Evolutionary conservation across 1,140 invertebrate genomes (phyloP).

Genomic region (Drosophila nigrodunni): DNA sequence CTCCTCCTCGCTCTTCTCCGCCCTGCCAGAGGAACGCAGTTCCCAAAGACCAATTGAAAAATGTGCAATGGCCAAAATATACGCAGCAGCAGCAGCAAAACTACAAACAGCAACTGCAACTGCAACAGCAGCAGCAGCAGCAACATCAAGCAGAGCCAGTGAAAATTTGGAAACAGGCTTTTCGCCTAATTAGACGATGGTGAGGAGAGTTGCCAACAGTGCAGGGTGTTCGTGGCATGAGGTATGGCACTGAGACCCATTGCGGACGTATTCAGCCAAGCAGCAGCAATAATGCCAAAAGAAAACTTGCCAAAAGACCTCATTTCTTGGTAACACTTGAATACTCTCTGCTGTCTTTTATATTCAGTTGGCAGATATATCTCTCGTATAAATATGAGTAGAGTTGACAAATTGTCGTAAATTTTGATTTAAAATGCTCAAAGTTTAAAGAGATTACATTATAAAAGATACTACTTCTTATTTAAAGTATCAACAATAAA

Average conservation of each 20-base stretch:
- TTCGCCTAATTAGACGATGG: conserved; percentile 78
- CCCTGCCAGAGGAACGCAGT: conserved; percentile 16
- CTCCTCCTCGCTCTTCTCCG: neutral
- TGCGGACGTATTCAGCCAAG: conserved; percentile 49
- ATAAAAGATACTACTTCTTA: no score
- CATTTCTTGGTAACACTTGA: conserved; percentile 10
- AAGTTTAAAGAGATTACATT: no score
- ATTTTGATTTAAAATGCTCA: no score
- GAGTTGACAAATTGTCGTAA: neutral
- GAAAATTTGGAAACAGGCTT: conserved; percentile 77
- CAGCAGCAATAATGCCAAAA: conserved; percentile 62
- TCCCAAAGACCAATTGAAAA: conserved; percentile 78
- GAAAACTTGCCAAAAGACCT: conserved; percentile 38
- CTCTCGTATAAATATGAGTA: neutral
- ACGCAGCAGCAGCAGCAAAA: conserved; percentile 52
- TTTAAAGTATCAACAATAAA: no score
- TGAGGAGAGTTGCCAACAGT: conserved; percentile 18
- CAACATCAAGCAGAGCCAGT: conserved; percentile 33
- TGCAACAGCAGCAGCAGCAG: conserved; percentile 22
- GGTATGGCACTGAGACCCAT: conserved; percentile 17
- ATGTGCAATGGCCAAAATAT: conserved; percentile 71
- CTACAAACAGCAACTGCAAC: conserved; percentile 33
- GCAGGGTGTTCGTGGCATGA: conserved; percentile 23
- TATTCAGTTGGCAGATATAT: neutral
- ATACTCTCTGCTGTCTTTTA: neutral